phyloP scores from a whole-genome alignment of 1,140 invertebrate species.

The Lineus longissimus region DNA sequence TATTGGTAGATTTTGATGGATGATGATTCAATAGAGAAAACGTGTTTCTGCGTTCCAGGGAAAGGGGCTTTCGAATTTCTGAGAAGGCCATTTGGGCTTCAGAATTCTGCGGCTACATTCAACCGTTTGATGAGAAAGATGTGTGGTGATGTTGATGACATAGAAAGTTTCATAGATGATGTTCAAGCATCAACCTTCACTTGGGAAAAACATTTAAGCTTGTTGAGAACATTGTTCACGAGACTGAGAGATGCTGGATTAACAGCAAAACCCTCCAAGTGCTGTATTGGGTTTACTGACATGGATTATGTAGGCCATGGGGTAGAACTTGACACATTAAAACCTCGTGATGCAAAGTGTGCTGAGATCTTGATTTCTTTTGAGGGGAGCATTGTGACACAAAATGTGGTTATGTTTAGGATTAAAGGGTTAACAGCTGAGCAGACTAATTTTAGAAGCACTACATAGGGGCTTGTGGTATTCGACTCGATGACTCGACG shows the following conservation, averaged over 20 bases:
- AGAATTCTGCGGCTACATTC: constrained; percentile 18
- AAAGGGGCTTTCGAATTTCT: constrained; percentile 14
- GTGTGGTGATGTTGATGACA: not conserved
- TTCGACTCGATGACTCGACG: no score
- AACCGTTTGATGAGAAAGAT: constrained; percentile 12
- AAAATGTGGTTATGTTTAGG: no score
- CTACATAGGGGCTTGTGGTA: no score
- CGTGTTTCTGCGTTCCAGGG: constrained; percentile 8
- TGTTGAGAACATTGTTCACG: constrained; percentile 7
- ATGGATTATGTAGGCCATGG: constrained; percentile 21
- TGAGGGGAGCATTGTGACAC: no score
- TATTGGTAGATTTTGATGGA: constrained; percentile 24
- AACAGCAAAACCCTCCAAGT: constrained; percentile 23
- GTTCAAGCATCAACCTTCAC: not conserved
- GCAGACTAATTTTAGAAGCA: no score
- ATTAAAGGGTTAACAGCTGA: no score
- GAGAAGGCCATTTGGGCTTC: constrained; percentile 23
- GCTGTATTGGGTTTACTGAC: constrained; percentile 15
- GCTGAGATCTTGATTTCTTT: constrained; percentile 41
- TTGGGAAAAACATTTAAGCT: constrained; percentile 15
- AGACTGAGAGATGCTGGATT: constrained; percentile 14
- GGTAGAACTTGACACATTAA: constrained; percentile 22
- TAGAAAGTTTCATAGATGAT: constrained; percentile 1
- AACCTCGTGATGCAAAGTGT: constrained; percentile 37
- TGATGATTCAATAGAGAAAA: constrained; percentile 17